Evolutionary conservation across 2,797 vertebrate genomes (phyloP).

Genomic region (Tragelaphus oryx): DNA sequence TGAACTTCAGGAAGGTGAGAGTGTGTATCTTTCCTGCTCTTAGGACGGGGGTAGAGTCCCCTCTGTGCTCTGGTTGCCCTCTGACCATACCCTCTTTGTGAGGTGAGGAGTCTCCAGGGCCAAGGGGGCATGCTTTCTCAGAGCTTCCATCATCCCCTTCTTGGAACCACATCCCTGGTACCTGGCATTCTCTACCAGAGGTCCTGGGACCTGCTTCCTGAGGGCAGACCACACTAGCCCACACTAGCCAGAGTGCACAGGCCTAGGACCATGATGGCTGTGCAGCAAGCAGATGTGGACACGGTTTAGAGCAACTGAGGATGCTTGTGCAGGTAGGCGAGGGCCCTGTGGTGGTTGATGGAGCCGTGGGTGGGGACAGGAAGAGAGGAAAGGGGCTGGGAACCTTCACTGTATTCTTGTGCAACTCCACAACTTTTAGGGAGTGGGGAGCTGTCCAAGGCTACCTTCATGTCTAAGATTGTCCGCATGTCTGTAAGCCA

Average conservation of each 20-base stretch:
- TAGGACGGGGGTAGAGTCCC: background rate
- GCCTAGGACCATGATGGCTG: background rate
- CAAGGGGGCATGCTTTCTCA: background rate
- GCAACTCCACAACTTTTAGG: background rate
- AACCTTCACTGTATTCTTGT: background rate
- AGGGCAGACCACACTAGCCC: background rate
- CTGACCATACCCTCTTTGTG: background rate
- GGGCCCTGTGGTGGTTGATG: background rate
- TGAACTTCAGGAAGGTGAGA: background rate
- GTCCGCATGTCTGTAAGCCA: background rate
- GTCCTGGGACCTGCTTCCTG: background rate
- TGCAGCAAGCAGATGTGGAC: background rate
- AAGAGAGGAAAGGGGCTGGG: background rate
- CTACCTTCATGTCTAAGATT: background rate
- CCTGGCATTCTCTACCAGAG: background rate
- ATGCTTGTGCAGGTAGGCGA: background rate
- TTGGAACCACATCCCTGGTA: background rate
- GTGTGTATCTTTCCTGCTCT: background rate
- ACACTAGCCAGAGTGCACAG: background rate
- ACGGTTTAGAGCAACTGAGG: background rate
- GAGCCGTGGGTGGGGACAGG: background rate
- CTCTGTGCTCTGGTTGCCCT: background rate
- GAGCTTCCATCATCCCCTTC: background rate
- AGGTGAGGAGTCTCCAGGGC: background rate
- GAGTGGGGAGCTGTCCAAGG: background rate